Base-by-base conservation (phyloP, 2,888 invertebrate genomes). In the Carterocephalus palaemon region DNA sequence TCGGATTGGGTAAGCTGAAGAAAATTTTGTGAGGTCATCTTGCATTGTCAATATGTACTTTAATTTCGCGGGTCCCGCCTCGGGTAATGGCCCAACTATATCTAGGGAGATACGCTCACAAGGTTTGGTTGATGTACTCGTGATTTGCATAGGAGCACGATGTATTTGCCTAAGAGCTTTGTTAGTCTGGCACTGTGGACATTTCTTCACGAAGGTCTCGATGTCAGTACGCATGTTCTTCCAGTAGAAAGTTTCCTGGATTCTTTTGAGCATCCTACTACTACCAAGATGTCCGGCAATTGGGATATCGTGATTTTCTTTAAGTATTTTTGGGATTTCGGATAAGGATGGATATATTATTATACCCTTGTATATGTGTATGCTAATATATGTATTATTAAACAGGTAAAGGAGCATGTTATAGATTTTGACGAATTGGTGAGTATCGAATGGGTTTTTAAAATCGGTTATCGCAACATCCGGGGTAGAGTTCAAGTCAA, bases 381-480 rank as follows among this genome's bases (percentile, higher is more conserved):
- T 9, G 0, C 15, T 26, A 9, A 37, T 26, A 17, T 26, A 17
- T 8, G 24, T 38, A 4, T 12, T 28, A 5, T 38, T 17, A 19
- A 38, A 38, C 24, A 38, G 10, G 8, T 28, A 28, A 4, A 12
- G 28, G 19, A 38, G 13, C 38, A 38, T 38, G 12, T 38, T 38
- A 9, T 29, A 38, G 9, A 28, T 38, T 29, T 57, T 57, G 0
- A 28, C 36, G 9, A 47, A 53, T 0, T 48, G 48, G 16, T 24
- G 29, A 36, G 29, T 47, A 9, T 38, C 37, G n/a, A 50, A 50
- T 8, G 50, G 50, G 6, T 38, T 38, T 22, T 26, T 43, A 19
- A 50, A 50, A 7, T 47, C 45, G 0, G 47, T 23, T 26, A 50
- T 23, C n/a, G n/a, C n/a, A n/a, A n/a, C n/a, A n/a, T n/a, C n/a